Evolutionary conservation across 2,113 vertebrate genomes (phyloP).

Genomic region (Dasyornis broadbenti): DNA sequence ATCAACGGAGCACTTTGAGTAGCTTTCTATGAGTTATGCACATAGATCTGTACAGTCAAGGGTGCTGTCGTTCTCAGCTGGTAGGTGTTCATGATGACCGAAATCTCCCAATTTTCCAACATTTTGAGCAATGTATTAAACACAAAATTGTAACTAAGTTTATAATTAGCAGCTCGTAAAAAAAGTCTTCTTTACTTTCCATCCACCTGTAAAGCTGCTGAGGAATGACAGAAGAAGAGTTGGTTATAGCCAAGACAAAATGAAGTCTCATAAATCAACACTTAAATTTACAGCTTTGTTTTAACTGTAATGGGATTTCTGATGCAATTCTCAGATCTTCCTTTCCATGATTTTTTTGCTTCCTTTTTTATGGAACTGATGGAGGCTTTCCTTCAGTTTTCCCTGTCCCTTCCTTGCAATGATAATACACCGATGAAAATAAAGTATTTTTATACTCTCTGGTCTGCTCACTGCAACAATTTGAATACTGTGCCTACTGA

Average conservation of each 20-base stretch:
- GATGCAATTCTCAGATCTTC: not conserved
- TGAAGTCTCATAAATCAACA: not conserved
- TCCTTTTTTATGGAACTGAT: not conserved
- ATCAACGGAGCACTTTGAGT: too few species aligned
- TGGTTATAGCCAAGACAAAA: not conserved
- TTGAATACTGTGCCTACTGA: not conserved
- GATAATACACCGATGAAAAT: not conserved
- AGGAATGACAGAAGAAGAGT: not conserved
- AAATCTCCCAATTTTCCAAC: not conserved
- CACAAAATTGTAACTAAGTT: not conserved
- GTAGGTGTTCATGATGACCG: not conserved
- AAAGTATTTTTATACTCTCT: not conserved
- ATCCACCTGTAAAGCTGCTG: not conserved
- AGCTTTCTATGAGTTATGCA: not conserved
- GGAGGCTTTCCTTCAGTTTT: not conserved
- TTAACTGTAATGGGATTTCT: not conserved
- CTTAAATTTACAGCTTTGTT: not conserved
- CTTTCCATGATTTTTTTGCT: not conserved
- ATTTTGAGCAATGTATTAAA: not conserved
- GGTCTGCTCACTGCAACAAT: not conserved
- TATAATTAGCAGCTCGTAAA: not conserved
- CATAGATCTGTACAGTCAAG: not conserved
- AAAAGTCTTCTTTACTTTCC: not conserved
- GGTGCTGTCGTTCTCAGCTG: not conserved
- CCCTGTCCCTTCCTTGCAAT: not conserved